Evolutionary conservation across 2,797 vertebrate genomes (phyloP).

Genomic region (Channallabes apus): DNA sequence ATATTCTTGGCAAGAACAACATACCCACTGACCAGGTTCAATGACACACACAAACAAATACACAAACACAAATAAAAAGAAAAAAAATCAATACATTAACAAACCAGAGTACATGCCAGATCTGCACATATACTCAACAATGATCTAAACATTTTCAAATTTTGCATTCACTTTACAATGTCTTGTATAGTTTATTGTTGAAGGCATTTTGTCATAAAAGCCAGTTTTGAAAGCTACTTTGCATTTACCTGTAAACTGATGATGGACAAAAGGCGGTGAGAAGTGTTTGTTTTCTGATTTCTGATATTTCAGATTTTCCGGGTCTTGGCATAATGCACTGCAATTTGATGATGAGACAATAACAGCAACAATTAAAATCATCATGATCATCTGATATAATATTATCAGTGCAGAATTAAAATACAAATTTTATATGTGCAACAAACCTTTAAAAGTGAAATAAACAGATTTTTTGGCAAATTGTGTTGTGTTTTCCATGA

Average conservation of each 20-base stretch:
- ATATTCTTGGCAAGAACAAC: background rate
- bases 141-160: background rate
- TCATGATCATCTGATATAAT: background rate
- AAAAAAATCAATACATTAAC: constrained; percentile 13
- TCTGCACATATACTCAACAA: constrained; percentile 1
- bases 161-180: background rate
- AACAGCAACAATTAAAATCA: background rate
- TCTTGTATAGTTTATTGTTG: background rate
- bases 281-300: background rate
- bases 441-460: background rate
- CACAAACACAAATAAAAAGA: background rate
- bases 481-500: constrained; percentile 61
- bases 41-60: constrained; percentile 1
- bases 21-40: constrained; percentile 17
- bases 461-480: background rate
- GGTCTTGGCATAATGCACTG: background rate
- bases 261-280: background rate
- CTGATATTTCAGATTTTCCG: background rate
- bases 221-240: background rate
- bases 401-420: background rate
- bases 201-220: background rate
- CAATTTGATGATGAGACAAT: background rate
- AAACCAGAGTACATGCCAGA: background rate
- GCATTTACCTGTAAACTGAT: background rate
- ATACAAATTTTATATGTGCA: background rate